These are phyloP conservation scores for Halichoeres trimaculatus DNA, from an alignment of 2,113 vertebrate species.

Conservation along the genomic window DNA sequence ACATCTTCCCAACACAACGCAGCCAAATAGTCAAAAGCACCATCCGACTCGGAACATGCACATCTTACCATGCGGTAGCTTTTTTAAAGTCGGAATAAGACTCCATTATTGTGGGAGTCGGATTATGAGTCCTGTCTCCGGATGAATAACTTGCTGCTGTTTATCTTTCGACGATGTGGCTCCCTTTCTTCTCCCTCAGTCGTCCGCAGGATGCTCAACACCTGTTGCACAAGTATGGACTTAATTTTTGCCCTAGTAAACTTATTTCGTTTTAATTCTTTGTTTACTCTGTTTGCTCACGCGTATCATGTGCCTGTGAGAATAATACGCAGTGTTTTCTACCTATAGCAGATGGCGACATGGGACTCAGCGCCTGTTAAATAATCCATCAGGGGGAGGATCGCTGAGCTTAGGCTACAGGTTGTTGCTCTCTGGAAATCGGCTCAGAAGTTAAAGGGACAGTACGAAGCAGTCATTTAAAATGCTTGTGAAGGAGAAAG, in stretches of 20 bases:
- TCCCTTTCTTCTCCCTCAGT: background rate
- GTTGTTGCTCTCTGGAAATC: constrained; percentile 71
- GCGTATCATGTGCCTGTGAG: constrained; percentile 29
- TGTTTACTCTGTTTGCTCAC: background rate
- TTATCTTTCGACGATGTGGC: constrained; percentile 1
- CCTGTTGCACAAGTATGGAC: constrained; percentile 44
- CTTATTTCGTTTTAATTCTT: background rate
- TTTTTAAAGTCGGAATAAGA: constrained; percentile 32
- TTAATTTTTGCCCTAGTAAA: background rate
- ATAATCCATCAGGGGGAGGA: constrained; percentile 85
- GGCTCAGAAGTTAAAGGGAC: constrained; percentile 83
- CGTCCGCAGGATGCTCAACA: constrained; percentile 19
- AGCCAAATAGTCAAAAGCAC: constrained; percentile 1
- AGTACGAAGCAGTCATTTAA: constrained; percentile 35
- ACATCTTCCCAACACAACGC: constrained; percentile 13
- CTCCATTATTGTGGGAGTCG: background rate
- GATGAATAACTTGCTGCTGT: constrained; percentile 23
- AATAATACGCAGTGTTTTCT: constrained; percentile 63
- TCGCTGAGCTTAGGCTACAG: constrained; percentile 67
- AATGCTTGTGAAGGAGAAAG: background rate
- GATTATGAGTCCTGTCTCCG: background rate
- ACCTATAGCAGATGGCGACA: constrained; percentile 75
- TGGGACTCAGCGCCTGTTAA: constrained; percentile 80
- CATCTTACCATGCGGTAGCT: background rate
- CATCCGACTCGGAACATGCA: background rate